Conservation (phyloP, 2,888 invertebrate species). For the Mythimna pallens region DNA sequence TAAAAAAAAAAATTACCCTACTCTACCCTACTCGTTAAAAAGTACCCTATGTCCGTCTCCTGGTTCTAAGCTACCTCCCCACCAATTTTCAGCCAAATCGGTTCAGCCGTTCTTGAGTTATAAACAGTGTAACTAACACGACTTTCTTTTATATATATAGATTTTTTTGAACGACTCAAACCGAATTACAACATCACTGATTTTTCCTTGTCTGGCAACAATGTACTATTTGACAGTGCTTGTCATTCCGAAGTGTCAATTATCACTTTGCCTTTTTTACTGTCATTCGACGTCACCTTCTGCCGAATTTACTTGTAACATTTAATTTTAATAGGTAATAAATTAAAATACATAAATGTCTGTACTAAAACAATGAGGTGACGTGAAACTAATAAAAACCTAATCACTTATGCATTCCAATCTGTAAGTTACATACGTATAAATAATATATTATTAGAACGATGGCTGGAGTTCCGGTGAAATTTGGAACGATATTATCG, state of each 20-base stretch:
- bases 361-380: slow-evolving; percentile 80
- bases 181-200: background rate
- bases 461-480: slow-evolving; percentile 85
- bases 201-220: background rate
- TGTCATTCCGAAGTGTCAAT: background rate
- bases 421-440: slow-evolving; percentile 62
- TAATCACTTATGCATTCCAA: slow-evolving; percentile 81
- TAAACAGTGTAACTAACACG: too few species aligned
- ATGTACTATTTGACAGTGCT: background rate
- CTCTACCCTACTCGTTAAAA: too few species aligned
- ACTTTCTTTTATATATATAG: too few species aligned
- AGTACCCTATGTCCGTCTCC: too few species aligned
- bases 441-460: slow-evolving; percentile 58
- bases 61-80: too few species aligned
- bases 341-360: slow-evolving; percentile 66
- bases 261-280: background rate
- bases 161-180: too few species aligned
- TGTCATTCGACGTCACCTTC: slow-evolving; percentile 54
- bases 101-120: too few species aligned
- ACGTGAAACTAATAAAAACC: slow-evolving; percentile 76
- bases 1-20: too few species aligned
- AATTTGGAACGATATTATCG: slow-evolving; percentile 83
- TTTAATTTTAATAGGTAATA: slow-evolving; percentile 54
- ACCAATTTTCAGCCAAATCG: too few species aligned
- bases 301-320: slow-evolving; percentile 23